These are phyloP conservation scores for Drosophila cognata DNA, from an alignment of 2,888 invertebrate genomes.

Conservation along the genomic window DNA sequence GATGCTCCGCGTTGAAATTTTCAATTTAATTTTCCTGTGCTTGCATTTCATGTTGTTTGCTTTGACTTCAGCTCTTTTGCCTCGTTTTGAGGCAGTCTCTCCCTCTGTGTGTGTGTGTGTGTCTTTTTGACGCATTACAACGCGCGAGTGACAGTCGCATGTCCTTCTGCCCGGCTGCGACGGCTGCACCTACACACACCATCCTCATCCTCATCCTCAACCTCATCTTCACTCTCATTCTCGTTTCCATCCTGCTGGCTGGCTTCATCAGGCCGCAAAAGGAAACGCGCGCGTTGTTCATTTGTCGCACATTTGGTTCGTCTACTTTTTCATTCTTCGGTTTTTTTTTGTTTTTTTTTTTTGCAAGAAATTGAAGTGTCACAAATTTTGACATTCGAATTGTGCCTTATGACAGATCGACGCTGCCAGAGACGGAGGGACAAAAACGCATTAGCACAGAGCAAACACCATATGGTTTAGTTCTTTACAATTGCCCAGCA, in stretches of 20 bases:
- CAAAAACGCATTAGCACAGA: slow-evolving; percentile 61
- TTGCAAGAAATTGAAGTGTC: slow-evolving; percentile 83
- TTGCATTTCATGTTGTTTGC: slow-evolving; percentile 75
- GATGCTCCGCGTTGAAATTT: slow-evolving; percentile 75
- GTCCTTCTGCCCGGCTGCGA: slow-evolving; percentile 47
- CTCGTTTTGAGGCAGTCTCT: slow-evolving; percentile 22
- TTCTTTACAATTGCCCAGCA: slow-evolving; percentile 43
- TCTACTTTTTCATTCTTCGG: slow-evolving; percentile 14
- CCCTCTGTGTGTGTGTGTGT: slow-evolving; percentile 27
- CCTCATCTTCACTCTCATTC: neutral
- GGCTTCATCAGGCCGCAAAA: slow-evolving; percentile 22
- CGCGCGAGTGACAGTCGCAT: slow-evolving; percentile 71
- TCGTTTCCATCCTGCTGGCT: slow-evolving; percentile 32
- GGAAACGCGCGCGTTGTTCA: slow-evolving; percentile 66
- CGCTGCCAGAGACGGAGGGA: slow-evolving; percentile 40
- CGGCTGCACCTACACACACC: slow-evolving; percentile 71
- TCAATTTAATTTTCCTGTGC: slow-evolving; percentile 79
- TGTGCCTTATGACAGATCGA: slow-evolving; percentile 78
- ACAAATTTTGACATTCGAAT: slow-evolving; percentile 85
- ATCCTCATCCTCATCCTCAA: slow-evolving; percentile 8
- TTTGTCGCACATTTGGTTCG: slow-evolving; percentile 69
- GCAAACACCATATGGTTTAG: slow-evolving; percentile 58
- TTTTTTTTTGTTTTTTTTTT: slow-evolving; percentile 27
- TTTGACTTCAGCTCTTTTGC: slow-evolving; percentile 67
- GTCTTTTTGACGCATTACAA: slow-evolving; percentile 74